Evolutionary conservation across 2,113 vertebrate species (phyloP).

Genomic region (Zeus faber): DNA sequence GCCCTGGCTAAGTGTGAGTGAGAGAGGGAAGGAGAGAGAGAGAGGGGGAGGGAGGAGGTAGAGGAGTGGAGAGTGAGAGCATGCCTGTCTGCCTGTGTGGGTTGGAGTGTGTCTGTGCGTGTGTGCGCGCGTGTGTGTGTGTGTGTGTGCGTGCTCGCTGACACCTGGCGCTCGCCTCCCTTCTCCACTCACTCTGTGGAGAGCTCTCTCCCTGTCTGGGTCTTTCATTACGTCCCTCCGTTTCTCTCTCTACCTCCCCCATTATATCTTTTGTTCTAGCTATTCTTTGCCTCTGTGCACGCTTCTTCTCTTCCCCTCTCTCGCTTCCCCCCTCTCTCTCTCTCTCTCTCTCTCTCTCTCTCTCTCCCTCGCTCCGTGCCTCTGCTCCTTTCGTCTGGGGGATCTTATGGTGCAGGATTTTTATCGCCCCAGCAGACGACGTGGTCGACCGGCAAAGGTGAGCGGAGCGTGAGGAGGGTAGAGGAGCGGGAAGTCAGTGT

Average conservation of each 20-base stretch:
- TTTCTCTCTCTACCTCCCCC: constrained; percentile 23
- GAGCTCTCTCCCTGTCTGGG: constrained; percentile 61
- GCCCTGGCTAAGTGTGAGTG: constrained; percentile 25
- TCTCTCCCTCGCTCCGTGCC: constrained; percentile 1
- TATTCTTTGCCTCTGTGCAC: neutral
- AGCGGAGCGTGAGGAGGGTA: constrained; percentile 44
- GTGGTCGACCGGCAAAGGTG: constrained; percentile 64
- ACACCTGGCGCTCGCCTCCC: constrained; percentile 67
- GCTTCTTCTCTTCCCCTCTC: constrained; percentile 4
- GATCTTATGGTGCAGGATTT: constrained; percentile 68
- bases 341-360: constrained; percentile 36
- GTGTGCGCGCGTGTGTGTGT: constrained; percentile 13
- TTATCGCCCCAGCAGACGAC: constrained; percentile 47
- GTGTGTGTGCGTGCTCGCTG: constrained; percentile 54
- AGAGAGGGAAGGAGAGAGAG: constrained; percentile 31
- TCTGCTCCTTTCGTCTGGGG: constrained; percentile 39
- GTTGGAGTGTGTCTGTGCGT: constrained; percentile 24
- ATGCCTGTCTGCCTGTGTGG: constrained; percentile 48
- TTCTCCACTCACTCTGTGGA: constrained; percentile 61
- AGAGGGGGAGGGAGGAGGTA: constrained; percentile 23
- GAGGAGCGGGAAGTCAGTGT: neutral
- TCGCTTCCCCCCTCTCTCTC: constrained; percentile 20
- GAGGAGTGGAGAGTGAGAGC: constrained; percentile 32
- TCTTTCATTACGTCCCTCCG: constrained; percentile 35
- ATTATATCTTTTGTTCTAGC: neutral